A percentile compares a stretch with the other conserved stretches of the same genome.
These are phyloP conservation scores for Oxycera nigricornis DNA, from an alignment of 2,888 invertebrate genomes.

Conservation along the genomic window DNA sequence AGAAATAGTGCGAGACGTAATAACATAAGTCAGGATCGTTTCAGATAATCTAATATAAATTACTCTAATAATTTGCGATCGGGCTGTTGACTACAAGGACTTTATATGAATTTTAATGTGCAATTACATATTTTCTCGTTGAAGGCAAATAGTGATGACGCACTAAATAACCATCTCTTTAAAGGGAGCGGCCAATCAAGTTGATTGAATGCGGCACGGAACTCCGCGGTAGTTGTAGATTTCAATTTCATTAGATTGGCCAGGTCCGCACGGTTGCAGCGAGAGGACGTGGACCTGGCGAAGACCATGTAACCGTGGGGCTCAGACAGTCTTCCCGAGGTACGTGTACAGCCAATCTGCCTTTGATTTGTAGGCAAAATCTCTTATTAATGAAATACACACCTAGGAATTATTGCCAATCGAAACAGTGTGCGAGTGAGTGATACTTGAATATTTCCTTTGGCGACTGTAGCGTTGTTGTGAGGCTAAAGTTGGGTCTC, in stretches of 20 bases:
- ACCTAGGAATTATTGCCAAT: slow-evolving; percentile 21
- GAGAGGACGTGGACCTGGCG: not conserved
- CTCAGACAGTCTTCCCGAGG: too few relatives aligned
- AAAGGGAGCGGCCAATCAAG: slow-evolving; percentile 20
- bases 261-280: not conserved
- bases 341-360: not conserved
- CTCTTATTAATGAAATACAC: slow-evolving; percentile 31
- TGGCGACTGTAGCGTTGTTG: not conserved
- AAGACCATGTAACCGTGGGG: not conserved
- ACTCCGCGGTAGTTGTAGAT: slow-evolving; percentile 24
- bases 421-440: not conserved
- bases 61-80: slow-evolving; percentile 9
- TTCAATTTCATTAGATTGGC: slow-evolving; percentile 21
- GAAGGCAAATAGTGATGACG: slow-evolving; percentile 24
- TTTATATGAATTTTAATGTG: slow-evolving; percentile 31
- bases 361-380: not conserved
- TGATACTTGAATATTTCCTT: not conserved
- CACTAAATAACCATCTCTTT: slow-evolving; percentile 28
- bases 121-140: slow-evolving; percentile 29
- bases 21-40: slow-evolving; percentile 27
- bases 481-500: not conserved
- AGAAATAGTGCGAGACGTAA: too few relatives aligned
- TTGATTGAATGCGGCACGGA: slow-evolving; percentile 27
- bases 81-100: not conserved
- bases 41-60: slow-evolving; percentile 33